Evolutionary conservation across 2,113 vertebrate genomes (phyloP), one percentile per base, ranked within the genome.

Genomic region (Rousettus leschenaultii): DNA sequence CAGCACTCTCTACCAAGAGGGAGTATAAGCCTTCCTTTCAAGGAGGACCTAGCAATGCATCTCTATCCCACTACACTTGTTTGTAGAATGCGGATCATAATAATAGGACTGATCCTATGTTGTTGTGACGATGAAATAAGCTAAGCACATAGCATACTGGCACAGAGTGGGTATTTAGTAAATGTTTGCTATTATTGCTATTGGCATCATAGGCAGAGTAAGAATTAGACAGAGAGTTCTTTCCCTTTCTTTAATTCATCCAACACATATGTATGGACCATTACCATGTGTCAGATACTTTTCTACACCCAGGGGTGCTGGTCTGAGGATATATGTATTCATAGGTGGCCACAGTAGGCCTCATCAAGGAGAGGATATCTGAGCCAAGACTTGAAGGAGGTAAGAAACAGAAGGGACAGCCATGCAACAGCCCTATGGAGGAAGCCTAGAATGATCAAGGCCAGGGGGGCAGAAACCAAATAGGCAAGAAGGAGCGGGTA

Each of bases 211-310:
- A 21, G 40, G 19, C 4, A 13, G 21, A 93, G 30, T 15, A 65
- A 73, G 53, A 71, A n/a, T 1, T 33, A 48, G 77, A 87, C 2
- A 12, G 88, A 24, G 40, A 15, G 12, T 14, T 14, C 43, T 63
- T 30, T 30, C 26, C 66, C 18, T 40, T 45, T 57, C 38, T 57
- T 59, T 59, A 33, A 65, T 24, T 40, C 79, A 40, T 14, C 26
- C 33, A 16, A 2, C 0, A 0, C 40, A 5, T 19, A 55, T 10
- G 3, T 40, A 19, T 1, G 55, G 77, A 30, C 51, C n/a, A 30
- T n/a, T 18, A 14, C 3, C 35, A 33, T 10, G 11, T 28, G 79
- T 15, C 15, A 38, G 63, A 38, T 1, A 8, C 24, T 4, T 35
- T 38, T n/a, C 28, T 61, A 2, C 11, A 38, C 78, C 5, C 0